These are phyloP conservation scores for Hypercompe scribonia DNA, from an alignment of 2,888 invertebrate genomes.

Conservation along the genomic window DNA sequence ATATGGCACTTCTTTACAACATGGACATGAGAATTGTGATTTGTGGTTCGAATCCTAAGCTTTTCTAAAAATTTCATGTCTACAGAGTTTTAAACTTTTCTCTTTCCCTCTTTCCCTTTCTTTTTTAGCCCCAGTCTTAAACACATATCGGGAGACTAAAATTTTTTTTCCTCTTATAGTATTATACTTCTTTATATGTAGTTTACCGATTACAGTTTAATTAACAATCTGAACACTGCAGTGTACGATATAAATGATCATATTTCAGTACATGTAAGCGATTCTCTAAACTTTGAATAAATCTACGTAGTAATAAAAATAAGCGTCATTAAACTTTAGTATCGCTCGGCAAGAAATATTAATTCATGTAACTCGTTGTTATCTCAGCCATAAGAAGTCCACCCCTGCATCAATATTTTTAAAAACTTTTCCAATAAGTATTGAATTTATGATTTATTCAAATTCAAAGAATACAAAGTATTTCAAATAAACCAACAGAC, in stretches of 20 bases:
- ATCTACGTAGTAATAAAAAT: conserved; percentile 18
- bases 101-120: background rate
- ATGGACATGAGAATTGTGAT: background rate
- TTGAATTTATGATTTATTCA: background rate
- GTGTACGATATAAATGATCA: background rate
- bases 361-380: background rate
- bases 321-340: background rate
- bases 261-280: conserved; percentile 5
- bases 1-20: background rate
- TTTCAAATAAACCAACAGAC: background rate
- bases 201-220: background rate
- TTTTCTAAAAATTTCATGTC: background rate
- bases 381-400: background rate
- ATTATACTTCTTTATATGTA: background rate
- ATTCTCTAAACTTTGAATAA: conserved; percentile 38
- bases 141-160: background rate
- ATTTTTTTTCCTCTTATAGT: background rate
- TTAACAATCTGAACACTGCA: background rate
- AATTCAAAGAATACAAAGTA: conserved; percentile 2
- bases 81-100: background rate
- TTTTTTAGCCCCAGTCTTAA: background rate
- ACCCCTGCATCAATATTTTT: background rate
- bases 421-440: conserved; percentile 4
- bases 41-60: background rate
- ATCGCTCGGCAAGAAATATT: background rate